Evolutionary conservation across 2,797 vertebrate genomes (phyloP), one percentile per base, ranked within the genome.

Genomic region (Momotus momota): DNA sequence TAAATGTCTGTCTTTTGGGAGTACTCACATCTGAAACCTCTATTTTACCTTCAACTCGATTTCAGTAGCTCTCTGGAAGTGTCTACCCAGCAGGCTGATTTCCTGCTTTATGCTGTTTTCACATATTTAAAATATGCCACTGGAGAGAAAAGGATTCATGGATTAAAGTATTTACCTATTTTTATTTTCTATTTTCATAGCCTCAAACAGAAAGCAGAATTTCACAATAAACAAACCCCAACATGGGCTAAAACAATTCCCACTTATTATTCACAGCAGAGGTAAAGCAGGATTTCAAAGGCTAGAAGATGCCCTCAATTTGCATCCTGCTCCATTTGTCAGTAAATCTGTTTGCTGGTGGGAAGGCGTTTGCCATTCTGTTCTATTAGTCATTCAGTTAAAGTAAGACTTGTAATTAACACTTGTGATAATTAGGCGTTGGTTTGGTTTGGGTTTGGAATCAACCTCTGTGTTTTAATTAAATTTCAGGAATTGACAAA

Each of bases 321-420:
- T 97, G 88, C 96, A 97, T 97, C 94, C 86, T 62, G 88, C 93
- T 95, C 96, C 94, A 91, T 97, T 97, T 97, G 90, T 96, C 96
- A 93, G 87, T 81, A 94, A 97, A 97, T 96, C 95, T 97, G 94
- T 96, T 97, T 97, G 96, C 93, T 97, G 87, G 96, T 94, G 86
- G 96, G 73, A 91, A 93, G 92, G 93, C 64, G 0, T 92, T 97
- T 97, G 79, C 94, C 96, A 96, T 97, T 86, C 97, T 93, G 90
- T 96, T 95, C 93, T 95, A 96, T 97, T 97, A 97, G 94, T 95
- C 93, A 95, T 97, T 97, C 94, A 64, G 95, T 94, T 96, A 95
- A 96, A 97, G 91, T 82, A 94, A 96, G 93, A 94, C 93, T 96
- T 94, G 94, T 96, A 97, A 97, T 97, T 97, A 97, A 95, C 96